Evolutionary conservation across 2,888 invertebrate genomes (phyloP).

Genomic region (Ormyrus labotus): DNA sequence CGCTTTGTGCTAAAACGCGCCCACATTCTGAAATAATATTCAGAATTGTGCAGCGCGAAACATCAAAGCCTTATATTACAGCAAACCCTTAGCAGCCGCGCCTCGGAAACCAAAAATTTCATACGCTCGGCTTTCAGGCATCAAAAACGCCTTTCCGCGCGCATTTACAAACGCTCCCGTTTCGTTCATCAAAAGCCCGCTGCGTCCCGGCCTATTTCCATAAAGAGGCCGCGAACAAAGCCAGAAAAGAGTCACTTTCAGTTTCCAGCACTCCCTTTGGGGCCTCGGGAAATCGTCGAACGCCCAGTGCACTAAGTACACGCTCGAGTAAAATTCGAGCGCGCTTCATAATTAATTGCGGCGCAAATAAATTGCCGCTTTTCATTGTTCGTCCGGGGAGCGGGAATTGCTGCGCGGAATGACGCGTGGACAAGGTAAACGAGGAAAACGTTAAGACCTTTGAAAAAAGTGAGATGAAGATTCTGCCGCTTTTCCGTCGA

Average conservation of each 20-base stretch:
- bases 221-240: neutral
- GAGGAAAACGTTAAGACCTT: too few species aligned
- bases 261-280: neutral
- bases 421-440: neutral
- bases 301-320: neutral
- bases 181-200: neutral
- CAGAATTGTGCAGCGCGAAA: too few species aligned
- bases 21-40: too few species aligned
- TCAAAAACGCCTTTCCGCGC: too few species aligned
- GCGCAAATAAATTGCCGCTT: conserved; percentile 41
- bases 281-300: neutral
- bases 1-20: too few species aligned
- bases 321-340: conserved; percentile 29
- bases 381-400: conserved; percentile 18
- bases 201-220: neutral
- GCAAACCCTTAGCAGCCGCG: too few species aligned
- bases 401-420: conserved; percentile 6
- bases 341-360: conserved; percentile 46
- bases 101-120: too few species aligned
- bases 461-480: too few species aligned
- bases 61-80: too few species aligned
- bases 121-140: too few species aligned
- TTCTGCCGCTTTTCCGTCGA: too few species aligned
- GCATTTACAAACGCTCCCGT: neutral
- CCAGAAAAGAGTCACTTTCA: conserved; percentile 10